These are phyloP conservation scores for Callocephalon fimbriatum DNA, from an alignment of 2,113 vertebrate genomes.

Conservation along the genomic window DNA sequence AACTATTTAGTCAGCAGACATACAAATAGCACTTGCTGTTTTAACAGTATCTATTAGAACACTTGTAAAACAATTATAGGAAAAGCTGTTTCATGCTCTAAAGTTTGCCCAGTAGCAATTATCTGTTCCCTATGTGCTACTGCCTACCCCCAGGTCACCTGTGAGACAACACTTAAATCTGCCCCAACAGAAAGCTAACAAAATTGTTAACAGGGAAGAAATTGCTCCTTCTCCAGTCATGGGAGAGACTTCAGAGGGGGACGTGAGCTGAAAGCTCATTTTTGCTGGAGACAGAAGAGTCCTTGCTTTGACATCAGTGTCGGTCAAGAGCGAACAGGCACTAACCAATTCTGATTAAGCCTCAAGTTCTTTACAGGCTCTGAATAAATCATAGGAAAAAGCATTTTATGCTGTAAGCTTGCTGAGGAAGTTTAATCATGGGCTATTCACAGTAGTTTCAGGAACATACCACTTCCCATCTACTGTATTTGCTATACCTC, in stretches of 20 bases:
- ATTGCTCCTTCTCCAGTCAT: neutral
- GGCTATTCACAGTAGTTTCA: neutral
- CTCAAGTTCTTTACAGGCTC: neutral
- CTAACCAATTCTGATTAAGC: neutral
- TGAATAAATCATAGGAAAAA: slow-evolving; percentile 8
- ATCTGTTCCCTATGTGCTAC: neutral
- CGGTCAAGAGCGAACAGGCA: neutral
- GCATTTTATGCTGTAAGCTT: neutral
- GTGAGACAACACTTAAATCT: neutral
- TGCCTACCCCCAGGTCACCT: fast-evolving
- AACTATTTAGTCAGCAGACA: neutral
- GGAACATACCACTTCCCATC: neutral
- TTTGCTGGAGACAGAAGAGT: neutral
- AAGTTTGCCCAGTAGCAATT: neutral
- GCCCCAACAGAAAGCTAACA: neutral
- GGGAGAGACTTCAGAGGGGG: neutral
- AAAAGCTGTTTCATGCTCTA: neutral
- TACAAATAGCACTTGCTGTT: neutral
- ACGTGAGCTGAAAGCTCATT: neutral
- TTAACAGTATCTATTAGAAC: neutral
- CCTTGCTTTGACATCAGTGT: neutral
- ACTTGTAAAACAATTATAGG: neutral
- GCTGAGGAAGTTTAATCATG: neutral
- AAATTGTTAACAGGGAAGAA: neutral
- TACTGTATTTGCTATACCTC: neutral